These are phyloP conservation scores for Acipenser transmontanus DNA, from an alignment of 2,797 vertebrate genomes.

Conservation along the genomic window DNA sequence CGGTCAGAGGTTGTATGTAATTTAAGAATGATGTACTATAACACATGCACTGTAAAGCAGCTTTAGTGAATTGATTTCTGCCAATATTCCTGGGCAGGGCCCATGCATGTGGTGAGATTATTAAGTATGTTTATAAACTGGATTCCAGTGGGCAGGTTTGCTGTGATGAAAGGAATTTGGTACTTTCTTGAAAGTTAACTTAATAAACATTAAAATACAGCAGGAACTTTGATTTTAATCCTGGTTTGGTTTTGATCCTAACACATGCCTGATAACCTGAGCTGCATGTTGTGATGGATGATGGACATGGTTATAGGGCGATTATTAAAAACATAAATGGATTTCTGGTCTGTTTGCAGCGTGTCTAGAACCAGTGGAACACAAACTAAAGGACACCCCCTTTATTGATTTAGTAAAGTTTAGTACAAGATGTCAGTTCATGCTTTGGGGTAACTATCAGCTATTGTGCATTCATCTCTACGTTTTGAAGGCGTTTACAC, in stretches of 20 bases:
- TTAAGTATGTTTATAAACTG: slow-evolving; percentile 29
- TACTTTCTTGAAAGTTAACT: slow-evolving; percentile 32
- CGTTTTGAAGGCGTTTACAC: no score
- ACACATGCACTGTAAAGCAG: not conserved
- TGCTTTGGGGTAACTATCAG: no score
- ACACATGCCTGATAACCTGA: not conserved
- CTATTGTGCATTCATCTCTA: no score
- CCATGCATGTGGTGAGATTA: not conserved
- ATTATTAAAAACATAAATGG: no score
- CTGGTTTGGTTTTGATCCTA: not conserved
- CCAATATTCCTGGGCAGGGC: slow-evolving; percentile 31
- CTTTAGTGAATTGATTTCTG: not conserved
- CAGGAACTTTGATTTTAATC: not conserved
- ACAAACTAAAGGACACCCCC: no score
- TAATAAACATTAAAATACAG: slow-evolving; percentile 1
- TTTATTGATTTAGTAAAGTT: no score
- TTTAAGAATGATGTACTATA: not conserved
- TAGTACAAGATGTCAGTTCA: no score
- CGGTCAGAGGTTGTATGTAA: not conserved
- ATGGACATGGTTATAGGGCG: not conserved
- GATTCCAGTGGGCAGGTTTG: slow-evolving; percentile 29
- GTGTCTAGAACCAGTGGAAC: no score
- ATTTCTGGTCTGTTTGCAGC: no score
- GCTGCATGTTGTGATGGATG: not conserved
- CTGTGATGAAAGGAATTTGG: slow-evolving; percentile 41